Evolutionary conservation across 2,888 invertebrate species (phyloP).

Genomic region (Cephalotes varians): DNA sequence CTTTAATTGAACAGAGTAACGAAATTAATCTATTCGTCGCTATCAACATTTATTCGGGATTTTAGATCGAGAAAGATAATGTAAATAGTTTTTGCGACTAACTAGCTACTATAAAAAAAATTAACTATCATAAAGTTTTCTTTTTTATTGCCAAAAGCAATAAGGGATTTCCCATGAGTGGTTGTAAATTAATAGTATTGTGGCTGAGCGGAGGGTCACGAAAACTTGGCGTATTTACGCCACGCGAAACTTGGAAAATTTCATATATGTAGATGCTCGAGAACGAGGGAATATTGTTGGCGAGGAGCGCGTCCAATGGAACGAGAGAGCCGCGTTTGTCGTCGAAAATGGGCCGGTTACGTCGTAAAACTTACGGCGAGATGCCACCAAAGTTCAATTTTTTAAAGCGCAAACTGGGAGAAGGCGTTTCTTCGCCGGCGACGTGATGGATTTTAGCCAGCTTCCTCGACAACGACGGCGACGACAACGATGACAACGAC

Average conservation of each 20-base stretch:
- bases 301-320: neutral
- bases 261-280: constrained; percentile 7
- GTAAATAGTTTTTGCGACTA: neutral
- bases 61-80: neutral
- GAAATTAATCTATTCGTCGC: neutral
- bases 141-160: neutral
- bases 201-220: neutral
- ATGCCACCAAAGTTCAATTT: constrained; percentile 39
- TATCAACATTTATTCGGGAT: neutral
- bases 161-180: neutral
- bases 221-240: constrained; percentile 17
- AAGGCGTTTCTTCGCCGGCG: constrained; percentile 56
- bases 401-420: constrained; percentile 52
- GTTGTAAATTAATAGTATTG: constrained; percentile 19
- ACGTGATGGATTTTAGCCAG: constrained; percentile 66
- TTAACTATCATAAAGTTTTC: neutral
- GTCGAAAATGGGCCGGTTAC: constrained; percentile 63
- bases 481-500: neutral
- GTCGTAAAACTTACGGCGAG: constrained; percentile 56
- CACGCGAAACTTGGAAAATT: constrained; percentile 34
- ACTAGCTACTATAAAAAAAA: neutral
- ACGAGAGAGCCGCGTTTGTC: constrained; percentile 25
- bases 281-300: constrained; percentile 17
- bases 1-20: neutral
- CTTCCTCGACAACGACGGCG: constrained; percentile 40